These are phyloP conservation scores for Rhynchomys soricoides DNA, from an alignment of 2,113 vertebrate species.

Conservation along the genomic window DNA sequence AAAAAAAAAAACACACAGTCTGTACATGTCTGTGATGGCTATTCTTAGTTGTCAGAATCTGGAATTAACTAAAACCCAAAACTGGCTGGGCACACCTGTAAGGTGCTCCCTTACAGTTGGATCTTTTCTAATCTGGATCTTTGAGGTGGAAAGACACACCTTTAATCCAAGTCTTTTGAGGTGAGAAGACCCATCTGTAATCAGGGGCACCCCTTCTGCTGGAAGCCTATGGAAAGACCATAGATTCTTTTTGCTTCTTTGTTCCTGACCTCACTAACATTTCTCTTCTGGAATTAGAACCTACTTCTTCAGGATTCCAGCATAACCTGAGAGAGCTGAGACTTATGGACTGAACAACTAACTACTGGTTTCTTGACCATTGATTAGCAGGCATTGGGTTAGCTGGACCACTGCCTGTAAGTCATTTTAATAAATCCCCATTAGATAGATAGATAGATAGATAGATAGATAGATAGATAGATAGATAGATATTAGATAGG, in stretches of 20 bases:
- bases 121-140: background rate
- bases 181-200: no score
- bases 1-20: no score
- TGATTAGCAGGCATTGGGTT: background rate
- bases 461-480: no score
- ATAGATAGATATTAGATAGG: background rate
- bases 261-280: background rate
- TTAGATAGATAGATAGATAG: background rate
- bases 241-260: background rate
- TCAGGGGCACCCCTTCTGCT: background rate
- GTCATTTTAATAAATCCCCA: background rate
- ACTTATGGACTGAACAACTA: background rate
- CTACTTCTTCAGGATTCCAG: background rate
- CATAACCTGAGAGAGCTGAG: background rate
- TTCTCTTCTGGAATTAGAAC: background rate
- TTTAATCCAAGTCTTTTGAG: background rate
- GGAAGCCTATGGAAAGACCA: background rate
- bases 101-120: no score
- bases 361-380: background rate
- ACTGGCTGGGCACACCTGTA: background rate
- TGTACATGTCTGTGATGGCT: background rate
- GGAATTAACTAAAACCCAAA: background rate
- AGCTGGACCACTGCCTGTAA: background rate
- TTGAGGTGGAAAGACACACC: background rate
- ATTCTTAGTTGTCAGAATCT: background rate